A percentile compares a stretch with the other conserved stretches of the same genome.
Conservation (phyloP, 2,113 vertebrate species). For the Peromyscus maniculatus region DNA sequence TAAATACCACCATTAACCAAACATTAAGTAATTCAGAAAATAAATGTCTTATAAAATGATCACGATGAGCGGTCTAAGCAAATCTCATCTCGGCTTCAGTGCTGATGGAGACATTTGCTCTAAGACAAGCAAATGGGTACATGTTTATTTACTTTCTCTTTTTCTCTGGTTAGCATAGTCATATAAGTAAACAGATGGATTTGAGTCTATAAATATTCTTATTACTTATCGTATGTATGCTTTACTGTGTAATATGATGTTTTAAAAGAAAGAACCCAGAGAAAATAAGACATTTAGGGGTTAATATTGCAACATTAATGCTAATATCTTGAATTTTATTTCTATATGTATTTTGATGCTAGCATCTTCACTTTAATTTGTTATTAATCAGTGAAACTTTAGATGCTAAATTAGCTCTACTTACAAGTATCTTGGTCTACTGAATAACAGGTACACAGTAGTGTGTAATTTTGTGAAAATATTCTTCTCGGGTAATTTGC, state of each 20-base stretch:
- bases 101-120: not conserved
- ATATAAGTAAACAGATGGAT: not conserved
- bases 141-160: slow-evolving; percentile 60
- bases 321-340: slow-evolving; percentile 44
- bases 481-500: slow-evolving; percentile 36
- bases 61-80: slow-evolving; percentile 30
- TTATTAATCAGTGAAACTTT: slow-evolving; percentile 69
- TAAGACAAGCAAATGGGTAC: slow-evolving; percentile 17
- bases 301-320: slow-evolving; percentile 28
- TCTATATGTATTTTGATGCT: slow-evolving; percentile 53
- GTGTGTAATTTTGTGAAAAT: slow-evolving; percentile 60
- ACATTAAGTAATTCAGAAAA: slow-evolving; percentile 69
- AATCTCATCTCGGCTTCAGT: slow-evolving; percentile 38
- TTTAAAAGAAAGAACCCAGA: not conserved
- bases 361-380: slow-evolving; percentile 64
- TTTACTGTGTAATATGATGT: slow-evolving; percentile 16
- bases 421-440: slow-evolving; percentile 1
- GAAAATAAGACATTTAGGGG: slow-evolving; percentile 33
- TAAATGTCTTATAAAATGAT: slow-evolving; percentile 51
- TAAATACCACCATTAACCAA: slow-evolving; percentile 44
- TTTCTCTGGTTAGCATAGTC: not conserved
- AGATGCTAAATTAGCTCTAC: slow-evolving; percentile 62
- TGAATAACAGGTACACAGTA: not conserved
- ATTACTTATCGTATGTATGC: slow-evolving; percentile 41
- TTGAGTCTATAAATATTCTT: slow-evolving; percentile 53